Base-by-base conservation (phyloP, 2,113 vertebrate genomes). In the Muntiacus reevesi region DNA sequence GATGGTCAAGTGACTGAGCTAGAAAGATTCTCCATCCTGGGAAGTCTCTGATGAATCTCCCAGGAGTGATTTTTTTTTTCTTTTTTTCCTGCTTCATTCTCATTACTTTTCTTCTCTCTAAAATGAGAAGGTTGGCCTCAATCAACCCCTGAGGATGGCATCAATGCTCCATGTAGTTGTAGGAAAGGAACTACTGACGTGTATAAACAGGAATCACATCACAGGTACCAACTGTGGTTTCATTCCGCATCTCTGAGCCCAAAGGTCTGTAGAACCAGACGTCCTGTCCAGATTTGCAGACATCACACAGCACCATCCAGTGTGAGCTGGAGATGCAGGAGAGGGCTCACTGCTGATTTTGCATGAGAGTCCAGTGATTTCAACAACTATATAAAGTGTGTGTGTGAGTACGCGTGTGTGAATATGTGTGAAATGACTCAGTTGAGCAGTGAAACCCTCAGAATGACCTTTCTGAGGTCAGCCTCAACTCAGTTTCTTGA, bases 61-160 rank as follows among this genome's bases (percentile, higher is more conserved):
- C 59, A 28, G n/a, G 64, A 67, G 52, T 47, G 27, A 3, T 33
- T 59, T 92, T 23, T 60, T 64, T 74, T 71, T 74, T 25, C 16
- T 19, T 67, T 71, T 78, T 12, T 33, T 3, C 36, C 40, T 84
- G 11, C 17, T 43, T 89, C 64, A 15, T 59, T 30, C 1, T 89
- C 50, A 6, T 50, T 78, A 60, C 83, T 50, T 30, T 71, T 9
- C 36, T 84, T 87, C 47, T 59, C 57, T 76, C 86, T 91, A 19
- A 40, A 82, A 28, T 71, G 57, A 36, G 54, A 64, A 92, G 59
- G 13, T 27, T 52, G 82, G 23, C 40, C 45, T 71, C 36, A 11
- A 6, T 30, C 6, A 15, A 0, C 6, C 10, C 54, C 64, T 0
- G 1, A 91, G 40, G 62, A n/a, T 28, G 28, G 30, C 15, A 2